Percentiles rank a stretch among this genome's conserved stretches.
Conservation (phyloP, 1,140 invertebrate species). For the Drosophila mauritiana region DNA sequence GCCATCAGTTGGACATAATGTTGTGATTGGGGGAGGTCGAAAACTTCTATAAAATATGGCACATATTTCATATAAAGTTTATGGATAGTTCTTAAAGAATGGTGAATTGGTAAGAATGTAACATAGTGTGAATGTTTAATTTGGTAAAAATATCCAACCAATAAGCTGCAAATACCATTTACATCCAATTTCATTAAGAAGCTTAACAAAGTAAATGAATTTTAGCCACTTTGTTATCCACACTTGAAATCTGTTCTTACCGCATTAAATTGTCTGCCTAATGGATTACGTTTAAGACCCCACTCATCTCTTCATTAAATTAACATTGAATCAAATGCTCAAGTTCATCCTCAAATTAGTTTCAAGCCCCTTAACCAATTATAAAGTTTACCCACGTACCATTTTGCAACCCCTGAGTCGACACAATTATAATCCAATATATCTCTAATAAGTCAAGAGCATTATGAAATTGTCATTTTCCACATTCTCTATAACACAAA, state of each 20-base stretch:
- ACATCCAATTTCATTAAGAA: not conserved
- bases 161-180: too few species aligned
- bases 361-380: slow-evolving; percentile 24
- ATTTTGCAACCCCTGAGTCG: slow-evolving; percentile 12
- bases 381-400: slow-evolving; percentile 41
- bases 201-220: slow-evolving; percentile 3
- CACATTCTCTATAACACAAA: slow-evolving; percentile 40
- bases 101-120: too few species aligned
- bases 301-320: slow-evolving; percentile 25
- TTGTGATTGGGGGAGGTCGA: slow-evolving; percentile 4
- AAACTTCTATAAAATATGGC: not conserved
- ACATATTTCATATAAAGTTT: too few species aligned
- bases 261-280: slow-evolving; percentile 29
- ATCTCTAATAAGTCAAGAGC: slow-evolving; percentile 48
- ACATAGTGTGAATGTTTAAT: too few species aligned
- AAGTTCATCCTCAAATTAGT: slow-evolving; percentile 29
- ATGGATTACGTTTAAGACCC: slow-evolving; percentile 26
- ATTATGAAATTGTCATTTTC: slow-evolving; percentile 50
- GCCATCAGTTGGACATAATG: slow-evolving; percentile 40
- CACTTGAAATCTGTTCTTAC: not conserved
- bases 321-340: slow-evolving; percentile 31
- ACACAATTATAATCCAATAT: slow-evolving; percentile 48
- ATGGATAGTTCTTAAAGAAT: too few species aligned
- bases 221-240: slow-evolving; percentile 4
- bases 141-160: too few species aligned